These are phyloP conservation scores for Sebastes hubbsi DNA, from an alignment of 2,797 vertebrate species.

Conservation along the genomic window DNA sequence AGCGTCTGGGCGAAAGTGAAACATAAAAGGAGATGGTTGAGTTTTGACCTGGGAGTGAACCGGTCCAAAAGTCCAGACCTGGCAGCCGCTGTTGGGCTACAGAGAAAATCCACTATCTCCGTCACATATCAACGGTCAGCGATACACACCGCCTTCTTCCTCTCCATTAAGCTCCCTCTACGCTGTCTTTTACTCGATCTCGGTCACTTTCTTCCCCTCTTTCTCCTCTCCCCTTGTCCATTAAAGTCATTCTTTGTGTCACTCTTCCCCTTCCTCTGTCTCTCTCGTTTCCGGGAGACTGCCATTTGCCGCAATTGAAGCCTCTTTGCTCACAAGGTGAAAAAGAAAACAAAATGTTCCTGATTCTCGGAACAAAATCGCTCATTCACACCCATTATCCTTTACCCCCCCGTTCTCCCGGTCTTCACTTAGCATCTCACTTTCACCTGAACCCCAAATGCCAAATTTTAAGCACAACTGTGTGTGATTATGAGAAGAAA, in stretches of 20 bases:
- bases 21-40: background rate
- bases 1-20: background rate
- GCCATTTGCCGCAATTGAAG: constrained; percentile 20
- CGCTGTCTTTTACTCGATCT: constrained; percentile 17
- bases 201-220: constrained; percentile 9
- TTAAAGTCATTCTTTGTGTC: constrained; percentile 44
- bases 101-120: background rate
- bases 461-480: background rate
- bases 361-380: constrained; percentile 21
- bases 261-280: constrained; percentile 14
- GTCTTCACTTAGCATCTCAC: background rate
- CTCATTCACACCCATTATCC: background rate
- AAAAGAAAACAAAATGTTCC: constrained; percentile 20
- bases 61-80: constrained; percentile 2
- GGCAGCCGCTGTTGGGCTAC: background rate
- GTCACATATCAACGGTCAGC: constrained; percentile 7
- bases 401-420: no score
- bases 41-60: constrained; percentile 46
- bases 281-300: constrained; percentile 7
- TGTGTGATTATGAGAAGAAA: constrained; percentile 5
- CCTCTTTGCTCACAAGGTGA: constrained; percentile 8
- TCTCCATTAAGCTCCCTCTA: constrained; percentile 12
- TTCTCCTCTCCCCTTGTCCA: constrained; percentile 18
- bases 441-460: constrained; percentile 2
- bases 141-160: background rate